Evolutionary conservation across 2,888 invertebrate species (phyloP).

Genomic region (Carterocephalus palaemon): DNA sequence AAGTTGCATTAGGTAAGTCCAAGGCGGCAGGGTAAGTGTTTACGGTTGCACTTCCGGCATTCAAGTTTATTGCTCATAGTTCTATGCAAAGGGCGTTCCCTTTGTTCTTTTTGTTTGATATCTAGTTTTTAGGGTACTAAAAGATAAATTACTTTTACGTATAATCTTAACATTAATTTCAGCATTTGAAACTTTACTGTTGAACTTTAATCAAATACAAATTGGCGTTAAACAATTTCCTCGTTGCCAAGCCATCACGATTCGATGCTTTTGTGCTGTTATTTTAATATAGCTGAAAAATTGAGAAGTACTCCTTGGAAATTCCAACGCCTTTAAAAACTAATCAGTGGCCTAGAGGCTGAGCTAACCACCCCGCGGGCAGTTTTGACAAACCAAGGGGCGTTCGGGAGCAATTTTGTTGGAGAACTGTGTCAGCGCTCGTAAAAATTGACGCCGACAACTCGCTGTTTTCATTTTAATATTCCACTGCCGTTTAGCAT

Average conservation of each 20-base stretch:
- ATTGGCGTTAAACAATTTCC: conserved; percentile 9
- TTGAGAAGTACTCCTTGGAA: conserved; percentile 19
- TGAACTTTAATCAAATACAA: conserved; percentile 1
- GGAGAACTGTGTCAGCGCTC: conserved; percentile 49
- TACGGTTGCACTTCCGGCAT: conserved; percentile 5
- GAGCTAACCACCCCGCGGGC: conserved; percentile 49
- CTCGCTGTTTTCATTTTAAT: conserved; percentile 45
- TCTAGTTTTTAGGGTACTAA: conserved; percentile 8
- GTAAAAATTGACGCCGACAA: conserved; percentile 47
- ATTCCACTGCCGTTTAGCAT: conserved; percentile 33
- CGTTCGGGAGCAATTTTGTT: conserved; percentile 50
- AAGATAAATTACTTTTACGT: neutral
- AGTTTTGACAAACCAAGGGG: conserved; percentile 56
- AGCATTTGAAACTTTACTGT: too few relatives aligned
- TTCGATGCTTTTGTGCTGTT: conserved; percentile 14
- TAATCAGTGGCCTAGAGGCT: conserved; percentile 58
- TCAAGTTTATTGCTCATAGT: conserved; percentile 7
- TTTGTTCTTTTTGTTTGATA: conserved; percentile 15
- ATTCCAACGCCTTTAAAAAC: conserved; percentile 52
- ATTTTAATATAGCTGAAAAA: conserved; percentile 16
- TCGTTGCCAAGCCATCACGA: neutral
- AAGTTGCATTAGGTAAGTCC: conserved; percentile 3
- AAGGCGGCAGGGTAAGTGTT: conserved; percentile 8
- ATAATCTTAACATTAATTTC: conserved; percentile 1
- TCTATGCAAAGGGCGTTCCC: conserved; percentile 9